phyloP scores from a whole-genome alignment of 2,888 invertebrate genomes.

The Acrobasis consociella region DNA sequence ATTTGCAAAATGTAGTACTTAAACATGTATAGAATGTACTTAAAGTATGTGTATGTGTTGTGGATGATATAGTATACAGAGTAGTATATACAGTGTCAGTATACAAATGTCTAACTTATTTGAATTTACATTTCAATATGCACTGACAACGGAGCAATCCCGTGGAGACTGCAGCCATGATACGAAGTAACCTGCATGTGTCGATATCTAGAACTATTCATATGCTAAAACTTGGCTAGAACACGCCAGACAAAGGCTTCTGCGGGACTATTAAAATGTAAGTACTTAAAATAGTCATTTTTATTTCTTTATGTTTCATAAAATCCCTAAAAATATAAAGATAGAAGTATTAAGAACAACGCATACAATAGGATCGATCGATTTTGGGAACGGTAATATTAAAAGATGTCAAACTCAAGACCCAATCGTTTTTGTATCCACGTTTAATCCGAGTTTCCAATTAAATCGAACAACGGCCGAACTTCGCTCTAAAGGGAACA shows the following conservation, averaged over 20 bases:
- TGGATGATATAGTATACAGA: too few species aligned
- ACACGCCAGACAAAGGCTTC: background rate
- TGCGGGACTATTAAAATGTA: background rate
- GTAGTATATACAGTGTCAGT: background rate
- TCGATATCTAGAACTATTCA: background rate
- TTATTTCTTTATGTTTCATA: background rate
- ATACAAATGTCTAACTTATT: background rate
- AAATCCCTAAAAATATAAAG: background rate
- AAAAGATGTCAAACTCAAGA: constrained; percentile 25
- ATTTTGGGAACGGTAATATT: background rate
- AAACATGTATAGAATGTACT: too few species aligned
- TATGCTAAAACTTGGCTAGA: background rate
- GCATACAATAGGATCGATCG: too few species aligned
- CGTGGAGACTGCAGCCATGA: background rate
- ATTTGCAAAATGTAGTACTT: too few species aligned
- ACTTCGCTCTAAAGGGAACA: background rate
- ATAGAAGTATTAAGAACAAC: background rate
- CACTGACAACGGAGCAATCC: background rate
- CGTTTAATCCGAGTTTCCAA: constrained; percentile 35
- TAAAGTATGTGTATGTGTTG: too few species aligned
- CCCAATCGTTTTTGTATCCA: constrained; percentile 30
- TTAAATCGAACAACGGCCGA: constrained; percentile 33
- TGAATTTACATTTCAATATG: background rate
- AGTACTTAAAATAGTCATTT: too few species aligned
- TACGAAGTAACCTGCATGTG: background rate